Evolutionary conservation across 1,140 invertebrate genomes (phyloP), one percentile per base, ranked within the genome.

Genomic region (Diorhabda elongata): DNA sequence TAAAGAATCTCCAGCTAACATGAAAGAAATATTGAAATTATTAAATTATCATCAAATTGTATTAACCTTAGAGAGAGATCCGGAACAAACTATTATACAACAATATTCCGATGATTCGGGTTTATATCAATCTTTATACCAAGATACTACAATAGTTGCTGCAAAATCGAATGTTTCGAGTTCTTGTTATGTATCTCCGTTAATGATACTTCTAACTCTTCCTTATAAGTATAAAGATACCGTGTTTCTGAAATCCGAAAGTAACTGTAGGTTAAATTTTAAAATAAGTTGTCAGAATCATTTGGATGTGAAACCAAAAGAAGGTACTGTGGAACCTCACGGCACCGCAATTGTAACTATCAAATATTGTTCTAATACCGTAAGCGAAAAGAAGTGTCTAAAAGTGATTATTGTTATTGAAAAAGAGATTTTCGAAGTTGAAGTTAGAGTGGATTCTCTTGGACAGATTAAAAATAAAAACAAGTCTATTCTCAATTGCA

Each of bases 41-140:
- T 68, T 76, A 2, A 71, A 61, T 43, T 61, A 44, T 5, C 60
- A 77, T 47, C 75, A 78, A 70, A 69, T 78, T 9, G 45, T 69
- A 5, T 42, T 78, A 11, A 77, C 73, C 4, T 45, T 78, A 0
- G 77, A 78, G 52, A 68, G 74, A 63, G 74, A 78, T 69, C 64
- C 69, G 2, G 76, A 78, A 42, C 61, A 69, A 59, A 76, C 74
- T 8, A 41, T 76, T 4, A 66, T 75, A 5, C 61, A 67, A 9
- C 69, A 71, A 44, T 73, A 67, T 63, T 69, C 67, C 3, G 75
- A 78, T 56, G 75, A 78, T 61, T 74, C 76, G 4, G 66, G 67
- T 6, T 58, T 74, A 58, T 78, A 69, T 61, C 74, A 75, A 44
- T 71, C 73, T 56, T 67, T 76, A 43, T 75, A 71, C 42, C 63